Percentiles rank a stretch among this genome's conserved stretches.
Conservation (phyloP, 2,797 vertebrate species). For the Sorex maritimensis region DNA sequence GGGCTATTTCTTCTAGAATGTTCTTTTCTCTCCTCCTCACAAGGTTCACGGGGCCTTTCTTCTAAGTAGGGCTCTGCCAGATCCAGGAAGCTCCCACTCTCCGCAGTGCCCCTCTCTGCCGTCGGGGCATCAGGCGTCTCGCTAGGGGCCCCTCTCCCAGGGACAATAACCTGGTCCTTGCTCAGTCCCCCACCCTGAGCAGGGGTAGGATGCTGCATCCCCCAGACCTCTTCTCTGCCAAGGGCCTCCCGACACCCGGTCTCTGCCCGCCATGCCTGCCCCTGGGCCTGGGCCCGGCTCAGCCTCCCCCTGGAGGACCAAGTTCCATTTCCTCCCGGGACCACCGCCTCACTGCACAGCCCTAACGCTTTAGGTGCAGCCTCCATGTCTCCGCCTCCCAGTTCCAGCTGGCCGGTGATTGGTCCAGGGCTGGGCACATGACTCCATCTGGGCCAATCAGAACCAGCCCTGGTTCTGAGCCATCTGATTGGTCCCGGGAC, state of each 20-base stretch:
- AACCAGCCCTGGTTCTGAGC: not conserved
- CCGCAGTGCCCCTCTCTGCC: not conserved
- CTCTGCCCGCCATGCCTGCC: no score
- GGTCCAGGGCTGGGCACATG: not conserved
- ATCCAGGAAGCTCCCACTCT: accelerated
- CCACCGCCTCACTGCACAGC: not conserved
- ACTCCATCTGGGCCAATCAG: not conserved
- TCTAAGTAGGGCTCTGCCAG: not conserved
- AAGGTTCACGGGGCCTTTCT: not conserved
- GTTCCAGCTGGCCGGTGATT: not conserved
- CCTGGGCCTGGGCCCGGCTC: not conserved
- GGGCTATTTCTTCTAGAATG: not conserved
- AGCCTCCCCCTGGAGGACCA: not conserved
- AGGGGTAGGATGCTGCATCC: not conserved
- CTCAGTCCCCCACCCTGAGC: not conserved
- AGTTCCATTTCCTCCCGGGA: not conserved
- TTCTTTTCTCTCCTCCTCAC: not conserved
- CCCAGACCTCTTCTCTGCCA: not conserved
- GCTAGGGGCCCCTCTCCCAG: not conserved
- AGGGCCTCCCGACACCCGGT: accelerated
- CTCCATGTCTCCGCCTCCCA: no score
- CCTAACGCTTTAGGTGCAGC: not conserved
- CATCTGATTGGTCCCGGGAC: no score
- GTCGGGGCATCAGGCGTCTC: not conserved
- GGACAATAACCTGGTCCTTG: no score